These are phyloP conservation scores for Laterallus jamaicensis DNA, from an alignment of 2,113 vertebrate species.

Conservation along the genomic window DNA sequence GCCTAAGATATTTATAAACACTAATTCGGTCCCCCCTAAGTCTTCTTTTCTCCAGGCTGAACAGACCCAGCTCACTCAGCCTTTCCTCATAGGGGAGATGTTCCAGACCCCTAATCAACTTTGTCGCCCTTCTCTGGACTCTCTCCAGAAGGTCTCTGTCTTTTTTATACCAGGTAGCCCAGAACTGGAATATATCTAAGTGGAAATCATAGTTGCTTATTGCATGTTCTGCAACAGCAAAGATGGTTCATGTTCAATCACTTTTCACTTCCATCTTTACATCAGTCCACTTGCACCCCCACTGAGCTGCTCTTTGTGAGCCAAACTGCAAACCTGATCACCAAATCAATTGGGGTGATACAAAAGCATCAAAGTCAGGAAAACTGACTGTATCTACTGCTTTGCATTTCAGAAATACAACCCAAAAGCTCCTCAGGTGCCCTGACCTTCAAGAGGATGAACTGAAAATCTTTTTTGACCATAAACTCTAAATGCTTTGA, in stretches of 20 bases:
- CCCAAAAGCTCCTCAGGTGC: neutral
- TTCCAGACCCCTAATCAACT: no score
- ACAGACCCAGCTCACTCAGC: no score
- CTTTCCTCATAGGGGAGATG: no score
- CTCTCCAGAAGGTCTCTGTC: no score
- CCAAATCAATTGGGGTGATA: neutral
- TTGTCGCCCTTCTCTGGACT: no score
- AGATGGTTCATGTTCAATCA: neutral
- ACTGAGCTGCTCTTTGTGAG: neutral
- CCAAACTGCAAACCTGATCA: neutral
- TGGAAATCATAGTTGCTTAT: neutral
- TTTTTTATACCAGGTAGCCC: no score
- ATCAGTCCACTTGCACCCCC: neutral
- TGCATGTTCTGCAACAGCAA: neutral
- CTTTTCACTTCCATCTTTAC: neutral
- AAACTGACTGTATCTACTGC: neutral
- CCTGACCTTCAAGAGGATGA: neutral
- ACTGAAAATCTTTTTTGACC: neutral
- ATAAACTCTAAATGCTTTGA: neutral
- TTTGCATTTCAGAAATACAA: neutral
- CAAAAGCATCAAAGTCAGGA: neutral
- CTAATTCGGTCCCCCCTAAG: no score
- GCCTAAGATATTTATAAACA: no score
- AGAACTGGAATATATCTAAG: neutral
- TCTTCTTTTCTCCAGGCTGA: no score